phyloP scores from a whole-genome alignment of 2,113 vertebrate genomes.

The Leptosomus discolor region DNA sequence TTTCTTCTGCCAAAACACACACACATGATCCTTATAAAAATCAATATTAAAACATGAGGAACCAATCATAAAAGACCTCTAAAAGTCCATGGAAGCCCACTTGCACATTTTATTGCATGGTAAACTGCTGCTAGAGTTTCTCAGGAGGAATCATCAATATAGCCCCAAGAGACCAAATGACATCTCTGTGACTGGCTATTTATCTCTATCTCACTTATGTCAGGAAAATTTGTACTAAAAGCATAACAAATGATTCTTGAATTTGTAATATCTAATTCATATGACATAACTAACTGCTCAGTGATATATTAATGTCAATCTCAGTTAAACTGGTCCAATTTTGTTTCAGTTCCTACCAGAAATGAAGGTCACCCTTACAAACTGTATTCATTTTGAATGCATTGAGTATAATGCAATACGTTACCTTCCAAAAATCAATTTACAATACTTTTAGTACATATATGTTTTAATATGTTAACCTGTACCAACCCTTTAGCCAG shows the following conservation, averaged over 20 bases:
- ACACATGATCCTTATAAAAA: background rate
- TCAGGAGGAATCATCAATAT: conserved; percentile 22
- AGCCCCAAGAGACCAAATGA: conserved; percentile 29
- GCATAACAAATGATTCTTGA: conserved; percentile 45
- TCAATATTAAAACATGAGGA: background rate
- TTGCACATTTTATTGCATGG: background rate
- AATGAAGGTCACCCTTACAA: conserved; percentile 9
- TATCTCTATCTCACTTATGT: conserved; percentile 41
- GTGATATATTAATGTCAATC: conserved; percentile 48
- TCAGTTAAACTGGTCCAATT: conserved; percentile 25
- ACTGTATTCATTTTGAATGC: background rate
- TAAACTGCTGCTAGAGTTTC: background rate
- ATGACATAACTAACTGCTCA: conserved; percentile 45
- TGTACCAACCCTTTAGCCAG: background rate
- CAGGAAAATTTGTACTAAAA: conserved; percentile 51
- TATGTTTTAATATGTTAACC: background rate
- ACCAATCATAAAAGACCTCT: background rate
- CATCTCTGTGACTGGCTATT: conserved; percentile 40
- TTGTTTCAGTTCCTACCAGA: conserved; percentile 24
- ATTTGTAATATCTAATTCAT: conserved; percentile 39
- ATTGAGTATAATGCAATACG: background rate
- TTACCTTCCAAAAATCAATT: background rate
- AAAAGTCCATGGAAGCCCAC: background rate
- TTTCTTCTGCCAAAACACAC: background rate
- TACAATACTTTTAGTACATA: background rate